Evolutionary conservation across 2,113 vertebrate species (phyloP), one percentile per base, ranked within the genome.

Genomic region (Saimiri boliviensis): DNA sequence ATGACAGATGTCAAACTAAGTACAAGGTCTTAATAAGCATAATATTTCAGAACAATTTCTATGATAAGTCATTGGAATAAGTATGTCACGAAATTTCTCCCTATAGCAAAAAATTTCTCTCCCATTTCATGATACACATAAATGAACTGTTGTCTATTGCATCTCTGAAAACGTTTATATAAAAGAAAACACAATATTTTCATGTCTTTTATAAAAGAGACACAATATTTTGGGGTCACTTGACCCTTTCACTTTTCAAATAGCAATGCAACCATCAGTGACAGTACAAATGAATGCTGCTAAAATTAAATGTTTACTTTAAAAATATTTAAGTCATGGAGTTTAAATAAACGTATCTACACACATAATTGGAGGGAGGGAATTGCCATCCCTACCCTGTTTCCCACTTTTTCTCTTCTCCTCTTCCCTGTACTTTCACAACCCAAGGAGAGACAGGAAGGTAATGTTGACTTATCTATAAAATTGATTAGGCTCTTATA

Each of bases 1-100:
- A 40, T 80, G 93, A 95, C 83, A 97, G 63, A 83, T 89, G 71
- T 87, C 93, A 97, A 91, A 81, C 25, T 25, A 58, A 66, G 10
- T 45, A 45, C 70, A 86, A 85, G 70, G 37, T 95, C 82, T 70
- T 93, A 84, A 93, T 56, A 45, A 92, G 45, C 35, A 14, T 45
- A 47, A 91, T 86, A 56, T 54, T 94, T 45, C 45, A 56, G 79
- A 66, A 88, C 27, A 60, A 94, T 60, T 89, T 94, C 58, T 71
- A 37, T 47, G 66, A 40, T 49, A 93, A 89, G 27, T 68, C 73
- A 58, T 5, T 79, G 40, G 25, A 30, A 85, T 93, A 49, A 83
- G 47, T 30, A 74, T 17, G 0, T 32, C 60, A 21, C 89, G 60
- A 94, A 95, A 94, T 94, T 66, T 87, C 77, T 56, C 70, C 52